Percentiles rank a stretch among this genome's conserved stretches.
phyloP scores from a whole-genome alignment of 2,113 vertebrate species.

The Poecile atricapillus region DNA sequence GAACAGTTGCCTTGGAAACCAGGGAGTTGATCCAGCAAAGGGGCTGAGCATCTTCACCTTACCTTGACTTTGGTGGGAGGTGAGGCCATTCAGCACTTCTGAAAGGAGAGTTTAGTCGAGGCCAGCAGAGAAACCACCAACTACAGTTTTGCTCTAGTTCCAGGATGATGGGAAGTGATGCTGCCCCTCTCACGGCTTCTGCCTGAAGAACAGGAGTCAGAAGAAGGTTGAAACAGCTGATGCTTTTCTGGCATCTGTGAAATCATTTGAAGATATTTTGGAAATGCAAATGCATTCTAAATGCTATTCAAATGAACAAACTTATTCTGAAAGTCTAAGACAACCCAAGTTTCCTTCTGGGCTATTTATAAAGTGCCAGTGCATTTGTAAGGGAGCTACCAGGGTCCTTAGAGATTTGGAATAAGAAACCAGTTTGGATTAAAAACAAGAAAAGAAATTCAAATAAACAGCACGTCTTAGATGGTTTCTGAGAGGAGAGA shows the following conservation, averaged over 20 bases:
- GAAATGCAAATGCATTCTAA: background rate
- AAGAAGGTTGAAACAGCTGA: background rate
- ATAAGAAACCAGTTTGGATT: background rate
- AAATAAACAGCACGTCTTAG: background rate
- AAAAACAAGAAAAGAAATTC: background rate
- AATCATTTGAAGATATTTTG: background rate
- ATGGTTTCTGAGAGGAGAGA: background rate
- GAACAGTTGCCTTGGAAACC: slow-evolving; percentile 73
- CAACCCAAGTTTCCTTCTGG: background rate
- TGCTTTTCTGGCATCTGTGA: background rate
- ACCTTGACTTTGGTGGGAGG: slow-evolving; percentile 11
- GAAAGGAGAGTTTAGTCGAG: background rate
- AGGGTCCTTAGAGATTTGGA: rapidly evolving
- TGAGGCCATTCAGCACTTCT: background rate
- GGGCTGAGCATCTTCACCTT: slow-evolving; percentile 28
- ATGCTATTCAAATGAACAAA: background rate
- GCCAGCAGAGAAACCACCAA: background rate
- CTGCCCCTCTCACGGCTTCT: rapidly evolving
- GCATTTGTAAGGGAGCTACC: background rate
- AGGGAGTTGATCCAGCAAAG: slow-evolving; percentile 28
- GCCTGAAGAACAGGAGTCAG: background rate
- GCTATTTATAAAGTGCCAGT: background rate
- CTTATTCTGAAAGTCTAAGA: background rate
- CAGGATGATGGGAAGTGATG: background rate
- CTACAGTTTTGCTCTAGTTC: background rate